Percentiles rank a stretch among this genome's conserved stretches.
Evolutionary conservation across 2,113 vertebrate species (phyloP).

Genomic region (Amblyopsis rosae): DNA sequence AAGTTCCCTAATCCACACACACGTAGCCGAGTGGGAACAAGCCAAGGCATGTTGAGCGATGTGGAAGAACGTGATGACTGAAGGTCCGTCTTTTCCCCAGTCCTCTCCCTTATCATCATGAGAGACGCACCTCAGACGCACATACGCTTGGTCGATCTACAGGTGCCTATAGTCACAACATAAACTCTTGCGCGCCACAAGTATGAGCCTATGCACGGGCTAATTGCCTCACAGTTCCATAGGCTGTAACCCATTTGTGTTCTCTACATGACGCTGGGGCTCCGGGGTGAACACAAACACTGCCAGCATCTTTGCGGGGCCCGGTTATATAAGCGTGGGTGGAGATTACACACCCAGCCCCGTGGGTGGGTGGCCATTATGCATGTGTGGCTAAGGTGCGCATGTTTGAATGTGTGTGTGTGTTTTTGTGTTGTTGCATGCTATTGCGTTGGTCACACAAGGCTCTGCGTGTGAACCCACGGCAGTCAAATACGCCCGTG

Average conservation of each 20-base stretch:
- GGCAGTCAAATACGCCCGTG: neutral
- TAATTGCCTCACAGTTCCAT: neutral
- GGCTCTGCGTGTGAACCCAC: neutral
- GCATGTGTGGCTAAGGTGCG: neutral
- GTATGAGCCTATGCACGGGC: conserved; percentile 1
- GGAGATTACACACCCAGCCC: conserved; percentile 29
- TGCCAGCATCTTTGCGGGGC: conserved; percentile 22
- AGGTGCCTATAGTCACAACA: conserved; percentile 14
- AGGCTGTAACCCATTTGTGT: conserved; percentile 38
- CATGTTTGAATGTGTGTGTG: conserved; percentile 17
- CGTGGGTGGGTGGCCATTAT: conserved; percentile 17
- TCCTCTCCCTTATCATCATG: conserved; percentile 35
- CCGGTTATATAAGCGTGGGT: conserved; percentile 44
- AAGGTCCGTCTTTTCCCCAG: conserved; percentile 51
- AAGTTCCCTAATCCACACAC: neutral
- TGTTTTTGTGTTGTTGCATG: conserved; percentile 6
- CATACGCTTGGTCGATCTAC: conserved; percentile 9
- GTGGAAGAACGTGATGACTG: conserved; percentile 45
- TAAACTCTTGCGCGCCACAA: conserved; percentile 22
- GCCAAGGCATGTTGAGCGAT: conserved; percentile 40
- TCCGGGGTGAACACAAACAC: conserved; percentile 6
- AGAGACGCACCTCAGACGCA: conserved; percentile 26
- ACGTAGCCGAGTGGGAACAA: conserved; percentile 29
- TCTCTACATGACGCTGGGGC: conserved; percentile 31
- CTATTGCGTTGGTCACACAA: conserved; percentile 1